Percentiles rank a stretch among this genome's conserved stretches.
These are phyloP conservation scores for Manduca sexta DNA, from an alignment of 1,140 invertebrate genomes.

Conservation along the genomic window DNA sequence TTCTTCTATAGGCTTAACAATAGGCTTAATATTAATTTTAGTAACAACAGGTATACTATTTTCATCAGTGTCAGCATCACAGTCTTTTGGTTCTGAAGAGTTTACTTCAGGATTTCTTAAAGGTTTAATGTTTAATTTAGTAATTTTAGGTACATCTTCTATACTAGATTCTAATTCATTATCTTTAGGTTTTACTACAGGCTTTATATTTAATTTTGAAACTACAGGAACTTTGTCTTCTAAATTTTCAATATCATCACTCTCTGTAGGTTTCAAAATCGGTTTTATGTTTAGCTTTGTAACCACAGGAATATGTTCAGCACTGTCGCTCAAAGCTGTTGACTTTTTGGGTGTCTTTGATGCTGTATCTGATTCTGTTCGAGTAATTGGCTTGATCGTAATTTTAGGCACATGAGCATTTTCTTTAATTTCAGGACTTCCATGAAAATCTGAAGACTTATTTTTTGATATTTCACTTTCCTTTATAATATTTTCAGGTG, in stretches of 20 bases:
- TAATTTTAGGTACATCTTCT: conserved; percentile 65
- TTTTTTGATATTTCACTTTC: conserved; percentile 46
- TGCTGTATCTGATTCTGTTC: conserved; percentile 34
- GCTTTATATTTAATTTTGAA: conserved; percentile 69
- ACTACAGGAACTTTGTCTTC: conserved; percentile 65
- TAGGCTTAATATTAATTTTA: conserved; percentile 69
- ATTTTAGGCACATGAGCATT: conserved; percentile 60
- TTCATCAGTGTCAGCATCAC: conserved; percentile 56
- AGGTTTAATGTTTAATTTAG: conserved; percentile 66
- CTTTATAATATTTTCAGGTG: conserved; percentile 34
- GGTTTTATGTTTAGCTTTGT: conserved; percentile 70
- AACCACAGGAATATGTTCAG: conserved; percentile 57
- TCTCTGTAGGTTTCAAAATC: conserved; percentile 57
- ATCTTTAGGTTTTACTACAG: conserved; percentile 64
- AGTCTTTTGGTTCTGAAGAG: conserved; percentile 60
- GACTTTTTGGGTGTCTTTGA: conserved; percentile 41
- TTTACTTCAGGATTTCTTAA: conserved; percentile 54
- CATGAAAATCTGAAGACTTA: conserved; percentile 40
- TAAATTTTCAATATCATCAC: conserved; percentile 37
- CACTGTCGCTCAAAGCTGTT: conserved; percentile 33
- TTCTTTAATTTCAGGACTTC: conserved; percentile 41
- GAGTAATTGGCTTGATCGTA: conserved; percentile 60
- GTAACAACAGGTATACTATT: conserved; percentile 67
- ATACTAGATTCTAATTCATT: conserved; percentile 59
- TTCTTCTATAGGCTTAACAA: conserved; percentile 57